Evolutionary conservation across 1,140 invertebrate species (phyloP), one percentile per base, ranked within the genome.

Genomic region (Dreissena rostriformis): DNA sequence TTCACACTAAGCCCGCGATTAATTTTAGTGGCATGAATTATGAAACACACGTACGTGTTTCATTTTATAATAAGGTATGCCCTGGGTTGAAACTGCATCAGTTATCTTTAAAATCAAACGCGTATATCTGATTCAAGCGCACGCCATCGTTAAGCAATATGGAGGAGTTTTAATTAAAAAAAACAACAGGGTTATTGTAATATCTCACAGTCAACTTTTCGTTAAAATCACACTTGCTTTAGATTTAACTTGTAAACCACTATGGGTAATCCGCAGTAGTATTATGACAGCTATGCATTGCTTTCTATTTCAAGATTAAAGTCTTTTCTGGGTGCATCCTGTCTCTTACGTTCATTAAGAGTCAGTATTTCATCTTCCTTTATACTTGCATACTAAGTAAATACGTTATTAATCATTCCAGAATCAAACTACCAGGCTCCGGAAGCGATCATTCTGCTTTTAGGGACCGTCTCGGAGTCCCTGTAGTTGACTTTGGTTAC

Each of bases 361-460:
- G 2, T n/a, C 61, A 63, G 7, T 63, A 19, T 63, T n/a, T 19
- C 6, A 24, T n/a, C 19, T 24, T 24, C 61, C 19, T 24, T 63
- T 63, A n/a, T 5, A 14, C 12, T n/a, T 12, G 12, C n/a, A 19
- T 63, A 24, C 24, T 63, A 19, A 11, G 24, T 19, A 5, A 63
- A n/a, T n/a, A 63, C 61, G 7, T n/a, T 55, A 5, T 39, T 52
- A 52, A 84, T 17, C 66, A 26, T 82, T 86, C 26, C 79, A 90
- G 89, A 55, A 80, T 91, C 22, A 28, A 28, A 8, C 63, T 81
- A 26, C 67, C 90, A 5, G 93, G 93, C 11, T 92, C 92, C 11
- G 93, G 93, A 11, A 93, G 92, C 86, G 93, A 94, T 71, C 92
- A 91, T 78, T 86, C 90, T 26, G 72, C 91, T 14, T 93, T 94